Conservation (phyloP, 2,888 invertebrate species). For the Monoplex corrugatus region DNA sequence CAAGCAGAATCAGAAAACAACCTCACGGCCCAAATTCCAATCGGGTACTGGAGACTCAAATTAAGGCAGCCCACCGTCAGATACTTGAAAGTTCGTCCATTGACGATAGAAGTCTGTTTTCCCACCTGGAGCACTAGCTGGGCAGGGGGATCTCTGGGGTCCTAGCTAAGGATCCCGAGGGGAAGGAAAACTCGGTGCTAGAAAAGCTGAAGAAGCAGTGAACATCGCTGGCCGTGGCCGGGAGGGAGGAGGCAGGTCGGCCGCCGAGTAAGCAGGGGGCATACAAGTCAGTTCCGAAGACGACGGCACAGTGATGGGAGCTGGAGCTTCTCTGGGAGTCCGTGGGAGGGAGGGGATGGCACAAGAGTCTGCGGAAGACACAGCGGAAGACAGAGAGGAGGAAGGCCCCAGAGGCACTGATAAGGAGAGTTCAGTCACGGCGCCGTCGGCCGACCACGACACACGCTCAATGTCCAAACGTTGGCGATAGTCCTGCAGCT, state of each 20-base stretch:
- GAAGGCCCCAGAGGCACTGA: neutral
- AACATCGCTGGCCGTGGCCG: slow-evolving; percentile 7
- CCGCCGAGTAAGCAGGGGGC: neutral
- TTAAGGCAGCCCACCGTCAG: too few relatives aligned
- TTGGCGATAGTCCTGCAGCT: slow-evolving; percentile 70
- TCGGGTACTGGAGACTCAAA: too few relatives aligned
- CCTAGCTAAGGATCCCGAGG: slow-evolving; percentile 19
- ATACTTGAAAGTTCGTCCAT: too few relatives aligned
- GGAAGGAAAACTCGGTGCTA: neutral
- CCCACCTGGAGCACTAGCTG: neutral
- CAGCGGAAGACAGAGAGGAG: neutral
- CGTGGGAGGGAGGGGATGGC: neutral
- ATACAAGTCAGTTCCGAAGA: neutral
- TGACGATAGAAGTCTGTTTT: too few relatives aligned
- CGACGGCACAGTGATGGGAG: slow-evolving; percentile 15
- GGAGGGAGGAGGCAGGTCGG: slow-evolving; percentile 33
- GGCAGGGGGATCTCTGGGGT: slow-evolving; percentile 26
- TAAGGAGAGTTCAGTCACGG: too few relatives aligned
- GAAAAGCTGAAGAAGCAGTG: slow-evolving; percentile 37
- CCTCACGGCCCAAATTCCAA: too few relatives aligned
- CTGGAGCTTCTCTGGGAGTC: neutral
- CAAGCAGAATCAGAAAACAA: too few relatives aligned
- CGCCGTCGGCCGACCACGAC: too few relatives aligned
- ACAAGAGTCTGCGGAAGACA: neutral
- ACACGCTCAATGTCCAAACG: neutral